Conservation (phyloP, 23 tunicate genomes). For the Phallusia fumigata region DNA sequence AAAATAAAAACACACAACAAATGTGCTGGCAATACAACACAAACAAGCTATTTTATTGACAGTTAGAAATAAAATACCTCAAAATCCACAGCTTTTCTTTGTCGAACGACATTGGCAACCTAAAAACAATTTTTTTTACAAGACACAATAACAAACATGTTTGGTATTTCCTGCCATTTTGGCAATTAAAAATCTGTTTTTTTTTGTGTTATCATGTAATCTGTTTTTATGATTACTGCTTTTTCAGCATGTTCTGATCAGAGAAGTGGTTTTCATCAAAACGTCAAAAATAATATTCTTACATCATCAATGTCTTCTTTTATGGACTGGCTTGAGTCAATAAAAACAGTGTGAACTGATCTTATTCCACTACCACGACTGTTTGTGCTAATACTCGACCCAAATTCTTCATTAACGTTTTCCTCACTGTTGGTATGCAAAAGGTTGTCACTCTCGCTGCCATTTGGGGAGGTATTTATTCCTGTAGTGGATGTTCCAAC, state of each 20-base stretch:
- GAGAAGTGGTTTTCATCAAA: too few relatives aligned
- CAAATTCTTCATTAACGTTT: neutral
- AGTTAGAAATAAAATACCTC: neutral
- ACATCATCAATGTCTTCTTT: neutral
- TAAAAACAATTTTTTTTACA: neutral
- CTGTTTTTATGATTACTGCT: too few relatives aligned
- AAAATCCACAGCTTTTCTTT: conserved; percentile 13
- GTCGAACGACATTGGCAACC: neutral
- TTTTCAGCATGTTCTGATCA: too few relatives aligned
- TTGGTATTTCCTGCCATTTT: too few relatives aligned
- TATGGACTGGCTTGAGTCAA: neutral
- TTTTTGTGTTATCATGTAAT: too few relatives aligned
- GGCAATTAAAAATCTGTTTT: too few relatives aligned
- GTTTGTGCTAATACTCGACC: neutral
- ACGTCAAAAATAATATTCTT: neutral
- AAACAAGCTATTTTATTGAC: neutral
- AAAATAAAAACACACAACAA: too few relatives aligned
- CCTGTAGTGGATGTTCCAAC: neutral
- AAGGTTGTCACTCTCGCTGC: neutral
- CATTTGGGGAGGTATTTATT: neutral
- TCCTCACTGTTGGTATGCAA: neutral
- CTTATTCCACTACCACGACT: neutral
- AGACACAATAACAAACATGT: too few relatives aligned
- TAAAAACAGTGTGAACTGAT: neutral
- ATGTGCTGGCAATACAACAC: neutral